A percentile compares a stretch with the other conserved stretches of the same genome.
Evolutionary conservation across 2,797 vertebrate genomes (phyloP).

Genomic region (Cyprinodon diabolis): DNA sequence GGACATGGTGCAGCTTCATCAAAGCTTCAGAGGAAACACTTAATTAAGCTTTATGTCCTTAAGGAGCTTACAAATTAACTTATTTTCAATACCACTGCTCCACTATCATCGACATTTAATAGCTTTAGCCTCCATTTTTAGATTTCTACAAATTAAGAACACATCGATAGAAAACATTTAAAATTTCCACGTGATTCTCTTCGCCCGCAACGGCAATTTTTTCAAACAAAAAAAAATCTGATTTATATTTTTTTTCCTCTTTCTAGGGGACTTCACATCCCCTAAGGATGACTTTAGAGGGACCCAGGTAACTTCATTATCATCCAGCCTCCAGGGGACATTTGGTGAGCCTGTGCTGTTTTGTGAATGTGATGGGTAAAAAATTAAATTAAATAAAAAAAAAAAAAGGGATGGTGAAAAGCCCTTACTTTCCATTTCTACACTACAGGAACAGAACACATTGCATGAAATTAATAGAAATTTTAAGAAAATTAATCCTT

Average conservation of each 20-base stretch:
- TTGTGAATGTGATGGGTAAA: constrained; percentile 40
- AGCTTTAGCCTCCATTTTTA: constrained; percentile 29
- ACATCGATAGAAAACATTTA: constrained; percentile 34
- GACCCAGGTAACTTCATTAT: constrained; percentile 77
- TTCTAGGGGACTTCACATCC: constrained; percentile 66
- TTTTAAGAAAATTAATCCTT: neutral
- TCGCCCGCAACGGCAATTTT: constrained; percentile 24
- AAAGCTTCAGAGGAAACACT: constrained; percentile 70
- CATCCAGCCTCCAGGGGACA: constrained; percentile 74
- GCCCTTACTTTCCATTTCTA: too few relatives aligned
- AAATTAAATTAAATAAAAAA: constrained; percentile 46
- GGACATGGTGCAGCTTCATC: constrained; percentile 63
- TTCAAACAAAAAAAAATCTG: constrained; percentile 33
- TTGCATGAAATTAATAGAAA: neutral
- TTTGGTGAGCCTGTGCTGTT: constrained; percentile 48
- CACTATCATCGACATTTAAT: constrained; percentile 51
- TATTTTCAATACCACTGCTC: constrained; percentile 63
- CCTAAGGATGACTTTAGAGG: constrained; percentile 77
- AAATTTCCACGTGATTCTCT: constrained; percentile 22
- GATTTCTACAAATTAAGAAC: constrained; percentile 41
- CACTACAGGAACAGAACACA: neutral
- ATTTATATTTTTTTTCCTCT: constrained; percentile 19
- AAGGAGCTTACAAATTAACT: constrained; percentile 72
- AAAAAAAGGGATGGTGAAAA: constrained; percentile 18
- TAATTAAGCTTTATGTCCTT: constrained; percentile 73